Evolutionary conservation across 2,113 vertebrate genomes (phyloP), one percentile per base, ranked within the genome.

Genomic region (Periophthalmus modestus): DNA sequence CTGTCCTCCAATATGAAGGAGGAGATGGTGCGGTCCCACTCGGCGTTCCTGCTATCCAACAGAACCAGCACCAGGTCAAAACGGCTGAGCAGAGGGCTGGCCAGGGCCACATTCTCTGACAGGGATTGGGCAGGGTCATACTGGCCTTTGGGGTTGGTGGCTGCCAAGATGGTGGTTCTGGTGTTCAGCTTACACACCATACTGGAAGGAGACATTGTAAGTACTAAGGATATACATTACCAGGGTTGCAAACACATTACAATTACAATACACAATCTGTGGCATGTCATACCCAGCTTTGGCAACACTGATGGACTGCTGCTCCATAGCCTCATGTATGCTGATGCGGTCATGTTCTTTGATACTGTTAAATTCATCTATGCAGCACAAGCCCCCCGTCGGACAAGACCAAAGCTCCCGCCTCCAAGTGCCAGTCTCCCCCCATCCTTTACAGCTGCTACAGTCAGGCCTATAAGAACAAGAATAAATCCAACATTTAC

Each of bases 291-390:
- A 99, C 97, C 97, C 97, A 65, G 97, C 98, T 85, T 99, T 99
- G 71, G 97, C 97, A 69, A 98, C 97, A 59, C 97, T 99, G 68
- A 99, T 98, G 58, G 96, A 97, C 85, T 99, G 97, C 28, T 99
- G 97, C 85, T 98, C 97, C 97, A 99, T 99, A 54, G 97, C 97
- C 81, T 98, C 97, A 0, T 98, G 97, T 86, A 99, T 98, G 85
- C 97, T 98, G 84, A 97, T 97, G 77, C 97, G 95, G 83, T 99
- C 97, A 6, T 97, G 97, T 61, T 98, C 96, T 83, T 98, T 98
- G 86, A 99, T 98, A 82, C 97, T 99, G 68, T 94, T 99, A 91
- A 99, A 99, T 75, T 99, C 97, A 0, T 99, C 98, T 12, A 99
- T 99, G 85, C 98, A 99, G 91, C 98, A 99, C 48, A 99, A 91